Evolutionary conservation across 2,113 vertebrate genomes (phyloP), one percentile per base, ranked within the genome.

Genomic region (Lasiurus cinereus): DNA sequence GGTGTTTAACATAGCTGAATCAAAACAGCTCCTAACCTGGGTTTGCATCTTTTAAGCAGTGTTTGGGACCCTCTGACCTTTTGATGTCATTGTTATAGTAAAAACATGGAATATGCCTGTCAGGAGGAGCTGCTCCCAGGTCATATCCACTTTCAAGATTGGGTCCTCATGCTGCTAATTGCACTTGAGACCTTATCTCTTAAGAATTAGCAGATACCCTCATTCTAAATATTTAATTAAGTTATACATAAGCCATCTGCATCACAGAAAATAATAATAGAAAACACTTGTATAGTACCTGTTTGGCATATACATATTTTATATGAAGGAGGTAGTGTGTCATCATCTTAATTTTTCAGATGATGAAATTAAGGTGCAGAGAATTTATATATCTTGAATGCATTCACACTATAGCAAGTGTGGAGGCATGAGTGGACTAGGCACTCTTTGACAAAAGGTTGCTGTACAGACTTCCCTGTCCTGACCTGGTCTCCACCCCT

Each of bases 61-160:
- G 92, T 98, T 95, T 88, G 78, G 80, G 92, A 97, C 94, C 97
- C 91, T 97, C 92, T 98, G 97, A 94, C 97, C 97, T 97, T 96
- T 98, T 96, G 96, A 92, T 97, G 79, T 85, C 92, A 90, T 94
- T 84, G 92, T 87, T 94, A 92, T 54, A 92, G 67, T 70, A 76
- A 94, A 90, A 96, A 56, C 21, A 67, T 27, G 62, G 93, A 92
- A 27, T 56, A 76, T 6, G 43, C 67, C 78, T 97, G 59, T 48
- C 48, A 87, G 11, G 48, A 76, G 50, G 9, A 70, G 89, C 0
- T 79, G 62, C 79, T 22, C 1, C 73, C 8, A 62, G 46, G 33
- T 46, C 62, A 85, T 73, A 85, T 77, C 27, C 4, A n/a, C 94
- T 92, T 96, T 96, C 79, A 95, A 46, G 9, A 69, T 67, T 92